These are phyloP conservation scores for Leptinotarsa lineolata DNA, from an alignment of 1,140 invertebrate genomes.

Conservation along the genomic window DNA sequence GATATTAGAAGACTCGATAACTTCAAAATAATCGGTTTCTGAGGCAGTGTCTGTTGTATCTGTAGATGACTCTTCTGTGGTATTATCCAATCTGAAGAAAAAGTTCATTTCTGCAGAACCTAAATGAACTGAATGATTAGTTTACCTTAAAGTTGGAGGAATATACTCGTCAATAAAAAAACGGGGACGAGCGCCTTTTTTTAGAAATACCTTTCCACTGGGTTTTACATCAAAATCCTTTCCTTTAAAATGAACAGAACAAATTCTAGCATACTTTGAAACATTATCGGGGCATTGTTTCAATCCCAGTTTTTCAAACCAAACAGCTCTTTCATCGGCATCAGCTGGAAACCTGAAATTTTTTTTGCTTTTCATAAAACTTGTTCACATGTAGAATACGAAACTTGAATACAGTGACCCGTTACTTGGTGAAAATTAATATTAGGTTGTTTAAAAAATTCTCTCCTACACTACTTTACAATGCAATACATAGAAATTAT, in stretches of 20 bases:
- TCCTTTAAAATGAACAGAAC: not conserved
- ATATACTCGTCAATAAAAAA: not conserved
- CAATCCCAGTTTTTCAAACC: not conserved
- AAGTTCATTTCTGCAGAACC: not conserved
- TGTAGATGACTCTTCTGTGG: not conserved
- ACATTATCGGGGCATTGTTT: not conserved
- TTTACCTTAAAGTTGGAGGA: not conserved
- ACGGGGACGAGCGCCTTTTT: not conserved
- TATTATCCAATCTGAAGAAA: slow-evolving; percentile 6
- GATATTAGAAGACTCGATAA: not conserved
- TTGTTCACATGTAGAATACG: no score
- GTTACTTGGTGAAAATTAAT: no score
- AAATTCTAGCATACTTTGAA: slow-evolving; percentile 8
- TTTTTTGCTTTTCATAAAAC: no score
- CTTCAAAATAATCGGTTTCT: not conserved
- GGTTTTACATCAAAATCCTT: not conserved
- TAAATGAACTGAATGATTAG: not conserved
- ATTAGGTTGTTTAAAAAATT: no score
- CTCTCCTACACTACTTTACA: no score
- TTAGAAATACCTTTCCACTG: not conserved
- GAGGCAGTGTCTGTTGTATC: not conserved
- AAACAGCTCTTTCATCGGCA: not conserved
- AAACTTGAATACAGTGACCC: no score
- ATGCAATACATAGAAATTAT: no score
- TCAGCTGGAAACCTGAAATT: not conserved